These are phyloP conservation scores for Harpalus rufipes DNA, from an alignment of 2,888 invertebrate genomes.

Conservation along the genomic window DNA sequence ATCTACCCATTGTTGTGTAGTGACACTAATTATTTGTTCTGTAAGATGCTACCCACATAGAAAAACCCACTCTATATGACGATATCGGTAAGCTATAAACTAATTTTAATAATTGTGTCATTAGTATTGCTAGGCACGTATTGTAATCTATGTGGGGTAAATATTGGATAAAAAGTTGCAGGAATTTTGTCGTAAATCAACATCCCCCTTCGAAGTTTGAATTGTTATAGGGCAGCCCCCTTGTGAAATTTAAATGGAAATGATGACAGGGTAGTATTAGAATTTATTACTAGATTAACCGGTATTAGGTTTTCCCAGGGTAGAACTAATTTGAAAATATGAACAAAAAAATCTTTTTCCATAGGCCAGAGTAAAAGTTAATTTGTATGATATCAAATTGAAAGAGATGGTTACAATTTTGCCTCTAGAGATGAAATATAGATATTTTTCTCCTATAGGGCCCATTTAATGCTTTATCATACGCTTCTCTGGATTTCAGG, in stretches of 20 bases:
- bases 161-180: constrained; percentile 46
- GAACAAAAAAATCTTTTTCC: background rate
- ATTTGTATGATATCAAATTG: no score
- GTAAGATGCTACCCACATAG: constrained; percentile 28
- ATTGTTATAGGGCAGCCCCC: constrained; percentile 40
- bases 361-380: no score
- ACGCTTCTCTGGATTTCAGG: no score
- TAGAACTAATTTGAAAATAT: background rate
- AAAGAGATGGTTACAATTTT: no score
- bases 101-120: constrained; percentile 55
- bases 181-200: constrained; percentile 42
- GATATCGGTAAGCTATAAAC: constrained; percentile 26
- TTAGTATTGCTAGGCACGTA: constrained; percentile 50
- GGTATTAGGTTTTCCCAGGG: background rate
- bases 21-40: constrained; percentile 15
- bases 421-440: no score
- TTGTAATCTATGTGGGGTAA: constrained; percentile 34
- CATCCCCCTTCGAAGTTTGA: constrained; percentile 51
- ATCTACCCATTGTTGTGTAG: constrained; percentile 6
- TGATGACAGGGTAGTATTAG: constrained; percentile 25
- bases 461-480: no score
- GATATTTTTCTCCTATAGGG: no score
- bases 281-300: constrained; percentile 36
- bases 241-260: constrained; percentile 45
- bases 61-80: background rate